These are phyloP conservation scores for Ametastegia equiseti DNA, from an alignment of 2,888 invertebrate genomes.

Conservation along the genomic window DNA sequence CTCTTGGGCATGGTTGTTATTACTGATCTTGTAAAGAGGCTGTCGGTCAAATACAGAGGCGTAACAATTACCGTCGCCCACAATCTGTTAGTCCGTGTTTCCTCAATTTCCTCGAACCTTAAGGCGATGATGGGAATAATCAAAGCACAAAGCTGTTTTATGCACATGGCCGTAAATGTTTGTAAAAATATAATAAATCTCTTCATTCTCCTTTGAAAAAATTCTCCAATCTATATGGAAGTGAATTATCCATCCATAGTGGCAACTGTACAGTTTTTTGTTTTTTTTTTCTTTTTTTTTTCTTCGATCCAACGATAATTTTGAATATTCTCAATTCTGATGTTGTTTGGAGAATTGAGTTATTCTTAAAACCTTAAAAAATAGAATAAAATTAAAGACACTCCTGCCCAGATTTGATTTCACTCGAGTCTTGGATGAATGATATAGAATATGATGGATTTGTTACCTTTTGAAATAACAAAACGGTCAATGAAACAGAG, in stretches of 20 bases:
- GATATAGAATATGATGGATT: no score
- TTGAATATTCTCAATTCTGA: no score
- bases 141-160: neutral
- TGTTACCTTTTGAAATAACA: no score
- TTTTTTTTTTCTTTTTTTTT: no score
- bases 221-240: neutral
- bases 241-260: neutral
- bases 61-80: conserved; percentile 42
- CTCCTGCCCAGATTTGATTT: no score
- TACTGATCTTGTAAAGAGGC: neutral
- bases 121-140: conserved; percentile 1
- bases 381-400: no score
- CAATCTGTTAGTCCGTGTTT: conserved; percentile 34
- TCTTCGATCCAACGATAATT: no score
- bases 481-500: no score
- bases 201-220: neutral
- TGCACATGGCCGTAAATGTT: neutral
- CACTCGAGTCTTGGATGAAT: no score
- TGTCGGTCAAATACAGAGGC: neutral
- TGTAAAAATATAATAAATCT: neutral
- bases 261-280: neutral
- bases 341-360: no score
- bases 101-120: conserved; percentile 30
- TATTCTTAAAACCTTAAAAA: neutral
- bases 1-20: neutral